A percentile compares a stretch with the other conserved stretches of the same genome.
Evolutionary conservation across 2,113 vertebrate species (phyloP).

Genomic region (Coryphaenoides rupestris): DNA sequence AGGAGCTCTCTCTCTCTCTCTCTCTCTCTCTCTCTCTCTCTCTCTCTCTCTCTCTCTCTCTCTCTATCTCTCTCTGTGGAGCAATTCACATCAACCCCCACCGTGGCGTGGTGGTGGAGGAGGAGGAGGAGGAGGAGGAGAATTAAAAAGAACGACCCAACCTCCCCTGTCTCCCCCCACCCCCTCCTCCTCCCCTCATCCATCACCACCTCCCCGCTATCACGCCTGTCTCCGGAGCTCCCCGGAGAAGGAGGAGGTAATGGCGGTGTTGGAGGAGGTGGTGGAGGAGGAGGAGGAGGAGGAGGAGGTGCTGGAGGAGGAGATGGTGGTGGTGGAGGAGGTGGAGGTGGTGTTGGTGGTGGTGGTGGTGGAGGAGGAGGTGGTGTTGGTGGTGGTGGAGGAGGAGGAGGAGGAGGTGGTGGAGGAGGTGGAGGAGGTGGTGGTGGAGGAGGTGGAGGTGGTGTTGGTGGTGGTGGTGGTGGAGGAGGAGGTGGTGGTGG

Average conservation of each 20-base stretch:
- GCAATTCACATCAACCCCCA: conserved; percentile 36
- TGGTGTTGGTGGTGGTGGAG: too few relatives aligned
- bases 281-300: neutral
- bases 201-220: too few relatives aligned
- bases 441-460: neutral
- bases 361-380: neutral
- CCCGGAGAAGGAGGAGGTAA: too few relatives aligned
- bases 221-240: too few relatives aligned
- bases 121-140: conserved; percentile 1
- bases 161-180: conserved; percentile 21
- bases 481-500: too few relatives aligned
- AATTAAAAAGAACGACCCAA: conserved; percentile 55
- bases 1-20: too few relatives aligned
- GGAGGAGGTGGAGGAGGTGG: neutral
- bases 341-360: neutral
- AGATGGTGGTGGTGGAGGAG: neutral
- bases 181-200: conserved; percentile 4
- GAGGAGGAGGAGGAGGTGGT: neutral
- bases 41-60: too few relatives aligned
- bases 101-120: neutral
- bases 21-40: too few relatives aligned
- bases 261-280: neutral
- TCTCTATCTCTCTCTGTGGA: conserved; percentile 45
- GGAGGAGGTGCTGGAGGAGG: neutral
- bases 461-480: too few relatives aligned